phyloP scores from a whole-genome alignment of 2,888 invertebrate species.

The Lymantria monacha region DNA sequence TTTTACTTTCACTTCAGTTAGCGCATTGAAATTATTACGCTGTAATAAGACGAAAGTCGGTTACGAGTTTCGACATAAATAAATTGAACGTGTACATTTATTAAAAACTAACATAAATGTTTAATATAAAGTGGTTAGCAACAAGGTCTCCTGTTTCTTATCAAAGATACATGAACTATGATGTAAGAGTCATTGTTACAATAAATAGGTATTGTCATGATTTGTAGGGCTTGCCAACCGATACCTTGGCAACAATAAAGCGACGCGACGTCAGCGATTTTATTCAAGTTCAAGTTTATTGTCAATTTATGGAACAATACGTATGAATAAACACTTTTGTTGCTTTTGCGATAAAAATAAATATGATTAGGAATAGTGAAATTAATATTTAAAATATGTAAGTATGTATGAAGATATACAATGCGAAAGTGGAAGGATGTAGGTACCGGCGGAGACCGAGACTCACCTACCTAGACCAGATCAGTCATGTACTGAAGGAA shows the following conservation, averaged over 20 bases:
- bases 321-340: too few species aligned
- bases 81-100: not conserved
- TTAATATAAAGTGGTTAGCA: constrained; percentile 11
- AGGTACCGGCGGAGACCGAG: too few species aligned
- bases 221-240: constrained; percentile 10
- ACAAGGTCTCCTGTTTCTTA: constrained; percentile 17
- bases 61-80: not conserved
- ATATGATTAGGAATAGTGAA: too few species aligned
- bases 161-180: constrained; percentile 14
- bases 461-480: too few species aligned
- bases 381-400: too few species aligned
- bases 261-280: constrained; percentile 2
- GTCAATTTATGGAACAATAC: not conserved
- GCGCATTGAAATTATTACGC: not conserved
- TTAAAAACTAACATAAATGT: not conserved
- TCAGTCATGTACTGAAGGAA: too few species aligned
- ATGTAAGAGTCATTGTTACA: constrained; percentile 16
- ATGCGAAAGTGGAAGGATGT: too few species aligned
- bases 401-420: too few species aligned
- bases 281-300: constrained; percentile 4
- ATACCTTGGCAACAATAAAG: constrained; percentile 17
- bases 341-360: too few species aligned
- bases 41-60: constrained; percentile 1
- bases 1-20: not conserved
- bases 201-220: constrained; percentile 13